phyloP scores from a whole-genome alignment of 1,140 invertebrate genomes.

The Brachionus angularis region DNA sequence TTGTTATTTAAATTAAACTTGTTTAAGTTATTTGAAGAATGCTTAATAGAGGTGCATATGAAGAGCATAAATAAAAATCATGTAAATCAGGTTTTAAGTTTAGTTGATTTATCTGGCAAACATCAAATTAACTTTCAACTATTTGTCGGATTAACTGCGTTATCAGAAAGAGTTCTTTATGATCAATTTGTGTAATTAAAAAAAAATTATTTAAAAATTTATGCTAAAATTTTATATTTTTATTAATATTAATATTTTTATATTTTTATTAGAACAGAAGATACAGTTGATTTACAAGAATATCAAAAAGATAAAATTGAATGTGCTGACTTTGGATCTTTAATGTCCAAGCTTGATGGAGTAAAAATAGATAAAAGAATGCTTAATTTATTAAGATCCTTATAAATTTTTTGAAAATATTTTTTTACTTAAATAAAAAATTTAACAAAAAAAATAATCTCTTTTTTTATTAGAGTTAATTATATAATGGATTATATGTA shows the following conservation, averaged over 20 bases:
- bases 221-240: neutral
- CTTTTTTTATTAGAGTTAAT: conserved; percentile 64
- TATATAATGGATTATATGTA: conserved; percentile 93
- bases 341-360: conserved; percentile 51
- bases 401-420: neutral
- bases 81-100: conserved; percentile 46
- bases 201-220: neutral
- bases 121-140: conserved; percentile 49
- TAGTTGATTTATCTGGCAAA: conserved; percentile 47
- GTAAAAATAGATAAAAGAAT: conserved; percentile 48
- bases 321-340: conserved; percentile 51
- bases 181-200: conserved; percentile 50
- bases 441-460: neutral
- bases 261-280: conserved; percentile 49
- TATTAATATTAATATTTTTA: neutral
- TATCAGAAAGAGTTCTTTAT: conserved; percentile 51
- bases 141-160: conserved; percentile 50
- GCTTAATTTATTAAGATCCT: conserved; percentile 46
- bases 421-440: neutral
- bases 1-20: conserved; percentile 6
- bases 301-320: conserved; percentile 52
- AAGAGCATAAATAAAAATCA: conserved; percentile 48
- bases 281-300: conserved; percentile 49
- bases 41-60: conserved; percentile 49
- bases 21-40: conserved; percentile 48